Conservation (phyloP, 2,888 invertebrate genomes). For the Eutolmus rufibarbis region DNA sequence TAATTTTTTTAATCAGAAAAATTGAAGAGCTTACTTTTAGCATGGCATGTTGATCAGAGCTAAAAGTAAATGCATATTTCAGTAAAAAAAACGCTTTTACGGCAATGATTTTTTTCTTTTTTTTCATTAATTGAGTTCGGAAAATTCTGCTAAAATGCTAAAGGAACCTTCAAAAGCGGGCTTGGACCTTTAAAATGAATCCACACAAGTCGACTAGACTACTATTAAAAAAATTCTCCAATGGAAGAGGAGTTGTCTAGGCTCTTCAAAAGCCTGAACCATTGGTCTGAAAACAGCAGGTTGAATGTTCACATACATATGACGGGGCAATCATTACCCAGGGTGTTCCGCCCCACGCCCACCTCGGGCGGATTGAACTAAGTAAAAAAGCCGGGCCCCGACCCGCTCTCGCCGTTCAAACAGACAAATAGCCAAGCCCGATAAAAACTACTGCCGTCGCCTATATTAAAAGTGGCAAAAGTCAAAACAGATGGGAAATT, state of each 20-base stretch:
- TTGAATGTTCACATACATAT: background rate
- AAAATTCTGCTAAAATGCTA: background rate
- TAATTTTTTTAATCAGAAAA: no score
- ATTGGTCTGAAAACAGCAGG: background rate
- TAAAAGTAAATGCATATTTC: no score
- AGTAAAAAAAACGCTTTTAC: background rate
- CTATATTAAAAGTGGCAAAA: constrained; percentile 16
- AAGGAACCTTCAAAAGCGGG: background rate
- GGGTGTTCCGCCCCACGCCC: background rate
- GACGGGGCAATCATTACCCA: background rate
- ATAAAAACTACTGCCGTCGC: background rate
- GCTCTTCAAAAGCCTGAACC: background rate
- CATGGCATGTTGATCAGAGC: no score
- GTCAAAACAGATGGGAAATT: constrained; percentile 23
- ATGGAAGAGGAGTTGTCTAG: background rate
- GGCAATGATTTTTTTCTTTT: background rate
- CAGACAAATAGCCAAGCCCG: constrained; percentile 8
- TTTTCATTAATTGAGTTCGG: background rate
- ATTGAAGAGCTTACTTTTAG: no score
- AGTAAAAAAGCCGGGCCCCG: background rate
- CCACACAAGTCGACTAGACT: background rate
- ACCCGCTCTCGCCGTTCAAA: background rate
- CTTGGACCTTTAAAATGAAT: background rate
- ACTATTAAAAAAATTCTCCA: background rate
- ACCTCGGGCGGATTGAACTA: background rate